Evolutionary conservation across 1,140 invertebrate species (phyloP).

Genomic region (Palaemon carinicauda): DNA sequence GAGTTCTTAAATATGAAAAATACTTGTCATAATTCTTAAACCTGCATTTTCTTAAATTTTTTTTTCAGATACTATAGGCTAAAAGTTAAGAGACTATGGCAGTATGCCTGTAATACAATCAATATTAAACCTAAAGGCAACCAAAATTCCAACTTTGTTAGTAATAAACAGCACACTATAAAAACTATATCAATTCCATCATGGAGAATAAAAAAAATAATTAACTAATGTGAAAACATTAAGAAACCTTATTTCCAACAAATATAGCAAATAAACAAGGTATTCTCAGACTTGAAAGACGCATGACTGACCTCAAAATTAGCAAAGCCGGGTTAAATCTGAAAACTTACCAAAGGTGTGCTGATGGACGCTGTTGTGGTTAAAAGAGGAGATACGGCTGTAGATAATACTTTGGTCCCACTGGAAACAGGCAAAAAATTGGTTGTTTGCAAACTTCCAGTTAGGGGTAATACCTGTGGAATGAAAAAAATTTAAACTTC

Average conservation of each 20-base stretch:
- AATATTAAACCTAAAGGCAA: no score
- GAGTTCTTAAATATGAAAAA: not conserved
- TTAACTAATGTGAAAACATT: no score
- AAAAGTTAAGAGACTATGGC: no score
- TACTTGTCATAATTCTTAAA: not conserved
- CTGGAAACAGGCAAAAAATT: slow-evolving; percentile 25
- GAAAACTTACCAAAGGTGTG: slow-evolving; percentile 13
- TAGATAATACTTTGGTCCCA: slow-evolving; percentile 8
- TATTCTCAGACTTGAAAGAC: not conserved
- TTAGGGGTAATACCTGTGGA: slow-evolving; percentile 32
- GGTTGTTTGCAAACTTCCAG: slow-evolving; percentile 23
- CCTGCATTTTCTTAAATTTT: no score
- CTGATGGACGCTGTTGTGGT: slow-evolving; percentile 28
- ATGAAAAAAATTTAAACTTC: not conserved
- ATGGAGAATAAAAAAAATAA: no score
- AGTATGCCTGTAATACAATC: no score
- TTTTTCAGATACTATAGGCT: no score
- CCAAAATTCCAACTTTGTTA: no score
- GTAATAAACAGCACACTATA: no score
- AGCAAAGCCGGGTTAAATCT: not conserved
- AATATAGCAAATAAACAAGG: not conserved
- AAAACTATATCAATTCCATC: no score
- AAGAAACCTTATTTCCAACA: no score
- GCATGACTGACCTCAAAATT: not conserved
- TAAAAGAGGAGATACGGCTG: slow-evolving; percentile 27